Evolutionary conservation across 2,113 vertebrate genomes (phyloP).

Genomic region (Chloropsis hardwickii): DNA sequence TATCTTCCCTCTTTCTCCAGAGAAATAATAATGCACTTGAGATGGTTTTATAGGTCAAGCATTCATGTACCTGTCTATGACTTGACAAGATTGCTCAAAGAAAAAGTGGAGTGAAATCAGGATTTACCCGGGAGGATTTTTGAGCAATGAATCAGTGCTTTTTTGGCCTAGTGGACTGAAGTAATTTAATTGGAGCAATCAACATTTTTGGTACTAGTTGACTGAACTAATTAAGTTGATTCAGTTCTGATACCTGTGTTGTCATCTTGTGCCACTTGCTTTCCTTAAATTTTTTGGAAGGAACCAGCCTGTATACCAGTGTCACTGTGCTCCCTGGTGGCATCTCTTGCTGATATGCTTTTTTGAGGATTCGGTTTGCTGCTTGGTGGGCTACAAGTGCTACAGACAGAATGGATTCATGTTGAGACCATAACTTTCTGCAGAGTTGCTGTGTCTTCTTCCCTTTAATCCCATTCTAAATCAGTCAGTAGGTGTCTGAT

Average conservation of each 20-base stretch:
- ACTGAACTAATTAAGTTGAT: neutral
- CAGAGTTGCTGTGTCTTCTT: neutral
- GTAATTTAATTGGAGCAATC: conserved; percentile 8
- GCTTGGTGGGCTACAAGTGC: neutral
- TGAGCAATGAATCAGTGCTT: neutral
- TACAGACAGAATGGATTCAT: neutral
- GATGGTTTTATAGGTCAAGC: neutral
- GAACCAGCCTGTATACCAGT: neutral
- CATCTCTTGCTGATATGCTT: neutral
- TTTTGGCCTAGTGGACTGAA: neutral
- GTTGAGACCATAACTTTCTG: neutral
- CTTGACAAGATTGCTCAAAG: neutral
- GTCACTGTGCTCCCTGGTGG: neutral
- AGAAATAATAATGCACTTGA: neutral
- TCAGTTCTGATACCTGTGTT: neutral
- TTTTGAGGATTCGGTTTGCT: neutral
- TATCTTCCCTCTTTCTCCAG: neutral
- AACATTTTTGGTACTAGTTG: neutral
- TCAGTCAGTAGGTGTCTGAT: neutral
- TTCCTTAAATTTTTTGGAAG: neutral
- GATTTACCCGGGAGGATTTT: neutral
- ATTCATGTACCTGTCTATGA: neutral
- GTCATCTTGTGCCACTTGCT: neutral
- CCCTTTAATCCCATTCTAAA: neutral
- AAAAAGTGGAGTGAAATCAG: neutral